Evolutionary conservation across 2,888 invertebrate species (phyloP).

Genomic region (Didymodactylos carnosus): DNA sequence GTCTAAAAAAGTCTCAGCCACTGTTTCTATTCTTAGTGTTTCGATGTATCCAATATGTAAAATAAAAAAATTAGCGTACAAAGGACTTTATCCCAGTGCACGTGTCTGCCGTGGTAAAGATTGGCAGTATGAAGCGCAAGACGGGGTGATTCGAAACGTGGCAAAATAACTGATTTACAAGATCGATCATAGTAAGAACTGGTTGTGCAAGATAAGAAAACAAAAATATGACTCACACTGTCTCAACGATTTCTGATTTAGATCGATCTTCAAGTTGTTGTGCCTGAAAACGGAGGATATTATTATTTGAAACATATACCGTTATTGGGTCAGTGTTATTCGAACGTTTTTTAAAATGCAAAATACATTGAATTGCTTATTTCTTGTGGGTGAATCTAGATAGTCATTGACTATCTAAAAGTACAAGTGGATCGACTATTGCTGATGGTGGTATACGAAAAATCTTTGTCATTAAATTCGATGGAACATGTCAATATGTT

Average conservation of each 20-base stretch:
- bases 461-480: too few species aligned
- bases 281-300: slow-evolving; percentile 85
- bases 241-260: too few species aligned
- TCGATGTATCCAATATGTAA: slow-evolving; percentile 75
- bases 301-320: slow-evolving; percentile 90
- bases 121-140: slow-evolving; percentile 97
- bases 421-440: too few species aligned
- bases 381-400: not conserved
- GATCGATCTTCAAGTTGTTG: slow-evolving; percentile 61
- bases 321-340: slow-evolving; percentile 46
- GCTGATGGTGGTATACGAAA: too few species aligned
- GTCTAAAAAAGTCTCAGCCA: too few species aligned
- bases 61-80: slow-evolving; percentile 71
- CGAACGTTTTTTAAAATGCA: slow-evolving; percentile 17
- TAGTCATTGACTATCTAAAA: too few species aligned
- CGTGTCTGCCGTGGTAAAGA: slow-evolving; percentile 85
- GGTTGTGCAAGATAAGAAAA: not conserved
- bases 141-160: slow-evolving; percentile 63
- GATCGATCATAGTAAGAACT: slow-evolving; percentile 63
- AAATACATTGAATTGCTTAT: slow-evolving; percentile 22
- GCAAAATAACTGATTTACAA: slow-evolving; percentile 37
- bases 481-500: too few species aligned
- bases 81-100: slow-evolving; percentile 83
- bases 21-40: slow-evolving; percentile 42
- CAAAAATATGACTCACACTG: slow-evolving; percentile 15